Evolutionary conservation across 2,113 vertebrate species (phyloP).

Genomic region (Microcebus murinus): DNA sequence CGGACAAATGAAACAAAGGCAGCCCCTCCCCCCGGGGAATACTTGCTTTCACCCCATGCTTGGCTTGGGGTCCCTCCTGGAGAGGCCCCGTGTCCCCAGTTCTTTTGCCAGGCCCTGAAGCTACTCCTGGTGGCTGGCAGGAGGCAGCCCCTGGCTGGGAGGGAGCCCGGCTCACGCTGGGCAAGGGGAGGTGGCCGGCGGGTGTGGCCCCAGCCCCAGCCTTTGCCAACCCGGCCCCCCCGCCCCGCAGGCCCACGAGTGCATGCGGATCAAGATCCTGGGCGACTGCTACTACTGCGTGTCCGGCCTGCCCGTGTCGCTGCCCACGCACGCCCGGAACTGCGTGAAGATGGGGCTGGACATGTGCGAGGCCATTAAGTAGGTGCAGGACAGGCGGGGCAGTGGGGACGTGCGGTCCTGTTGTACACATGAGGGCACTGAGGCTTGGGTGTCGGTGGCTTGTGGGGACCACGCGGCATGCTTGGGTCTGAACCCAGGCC

Average conservation of each 20-base stretch:
- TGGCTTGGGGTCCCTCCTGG: neutral
- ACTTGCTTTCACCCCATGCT: neutral
- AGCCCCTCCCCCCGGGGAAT: neutral
- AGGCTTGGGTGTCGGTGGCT: neutral
- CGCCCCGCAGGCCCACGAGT: conserved; percentile 95
- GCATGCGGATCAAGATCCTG: conserved; percentile 99
- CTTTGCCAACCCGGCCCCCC: neutral
- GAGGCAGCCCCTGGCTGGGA: neutral
- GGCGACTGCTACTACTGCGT: conserved; percentile 99
- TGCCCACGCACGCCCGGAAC: conserved; percentile 97
- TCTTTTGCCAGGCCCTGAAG: neutral
- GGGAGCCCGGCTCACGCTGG: neutral
- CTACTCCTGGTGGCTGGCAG: neutral
- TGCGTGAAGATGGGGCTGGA: conserved; percentile 99
- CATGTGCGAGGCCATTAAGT: conserved; percentile 99
- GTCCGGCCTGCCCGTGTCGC: conserved; percentile 95
- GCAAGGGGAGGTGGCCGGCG: neutral
- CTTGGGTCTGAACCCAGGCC: too few relatives aligned
- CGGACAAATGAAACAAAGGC: neutral
- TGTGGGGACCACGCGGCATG: neutral
- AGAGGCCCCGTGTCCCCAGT: rapidly evolving
- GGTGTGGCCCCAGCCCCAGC: rapidly evolving
- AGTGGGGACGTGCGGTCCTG: neutral
- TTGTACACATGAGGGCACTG: neutral
- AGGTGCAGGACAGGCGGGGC: conserved; percentile 76